These are phyloP conservation scores for Nothocercus nigrocapillus DNA, from an alignment of 2,113 vertebrate genomes.

Conservation along the genomic window DNA sequence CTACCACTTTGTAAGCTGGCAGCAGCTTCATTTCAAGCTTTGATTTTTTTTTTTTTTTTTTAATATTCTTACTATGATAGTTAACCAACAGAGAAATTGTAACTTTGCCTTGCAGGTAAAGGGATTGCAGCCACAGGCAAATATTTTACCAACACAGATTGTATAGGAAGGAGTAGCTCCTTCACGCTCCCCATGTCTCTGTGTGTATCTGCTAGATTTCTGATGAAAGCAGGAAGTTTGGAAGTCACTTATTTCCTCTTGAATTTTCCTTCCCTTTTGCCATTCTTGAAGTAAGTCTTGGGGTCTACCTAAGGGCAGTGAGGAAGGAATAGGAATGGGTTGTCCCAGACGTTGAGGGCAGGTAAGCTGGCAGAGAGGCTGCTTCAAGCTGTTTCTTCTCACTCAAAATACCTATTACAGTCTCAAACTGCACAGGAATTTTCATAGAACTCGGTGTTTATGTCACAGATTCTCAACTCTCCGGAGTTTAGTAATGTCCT, in stretches of 20 bases:
- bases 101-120: not conserved
- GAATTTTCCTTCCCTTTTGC: not conserved
- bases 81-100: not conserved
- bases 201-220: not conserved
- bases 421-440: not conserved
- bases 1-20: not conserved
- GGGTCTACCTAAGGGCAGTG: not conserved
- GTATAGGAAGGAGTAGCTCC: fast-evolving
- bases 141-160: not conserved
- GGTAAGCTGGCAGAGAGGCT: not conserved
- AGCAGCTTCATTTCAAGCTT: not conserved
- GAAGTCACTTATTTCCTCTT: not conserved
- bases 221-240: not conserved
- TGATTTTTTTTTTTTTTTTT: not conserved
- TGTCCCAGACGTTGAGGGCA: not conserved
- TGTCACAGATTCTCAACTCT: not conserved
- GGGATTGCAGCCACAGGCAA: not conserved
- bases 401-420: not conserved
- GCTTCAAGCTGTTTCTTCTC: not conserved
- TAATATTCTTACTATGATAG: not conserved
- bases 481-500: not conserved
- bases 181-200: not conserved
- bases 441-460: not conserved
- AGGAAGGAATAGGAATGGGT: not conserved
- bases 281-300: not conserved